A percentile compares a stretch with the other conserved stretches of the same genome.
These are phyloP conservation scores for Nematopogon swammerdamellus DNA, from an alignment of 2,888 invertebrate genomes.

Conservation along the genomic window DNA sequence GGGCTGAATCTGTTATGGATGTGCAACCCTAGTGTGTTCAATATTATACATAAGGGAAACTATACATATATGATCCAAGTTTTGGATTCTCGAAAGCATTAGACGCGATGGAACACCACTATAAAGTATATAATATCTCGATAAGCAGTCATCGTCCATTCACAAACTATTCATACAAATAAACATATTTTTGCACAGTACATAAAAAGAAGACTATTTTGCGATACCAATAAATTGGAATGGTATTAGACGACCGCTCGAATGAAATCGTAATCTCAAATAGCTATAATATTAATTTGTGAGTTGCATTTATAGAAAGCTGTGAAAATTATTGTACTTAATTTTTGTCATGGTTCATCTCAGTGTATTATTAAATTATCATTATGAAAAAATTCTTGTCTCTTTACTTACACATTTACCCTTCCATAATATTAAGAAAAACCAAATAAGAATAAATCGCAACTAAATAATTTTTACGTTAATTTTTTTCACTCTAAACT, in stretches of 20 bases:
- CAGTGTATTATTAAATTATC: conserved; percentile 41
- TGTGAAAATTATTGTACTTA: conserved; percentile 49
- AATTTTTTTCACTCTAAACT: too few relatives aligned
- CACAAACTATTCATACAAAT: neutral
- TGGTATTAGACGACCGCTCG: neutral
- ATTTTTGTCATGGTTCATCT: conserved; percentile 44
- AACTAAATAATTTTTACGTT: too few relatives aligned
- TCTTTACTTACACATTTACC: too few relatives aligned
- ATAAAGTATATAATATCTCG: too few relatives aligned
- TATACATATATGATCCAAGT: too few relatives aligned
- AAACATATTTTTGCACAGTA: neutral
- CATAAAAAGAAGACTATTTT: neutral
- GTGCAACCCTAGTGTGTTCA: too few relatives aligned
- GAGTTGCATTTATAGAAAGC: conserved; percentile 36
- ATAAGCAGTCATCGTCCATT: neutral
- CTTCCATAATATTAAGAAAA: too few relatives aligned
- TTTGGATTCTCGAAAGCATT: too few relatives aligned
- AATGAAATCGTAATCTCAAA: neutral
- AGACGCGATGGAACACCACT: too few relatives aligned
- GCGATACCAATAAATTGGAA: neutral
- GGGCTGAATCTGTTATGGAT: too few relatives aligned
- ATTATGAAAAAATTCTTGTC: conserved; percentile 11
- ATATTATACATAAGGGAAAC: too few relatives aligned
- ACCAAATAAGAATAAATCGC: too few relatives aligned
- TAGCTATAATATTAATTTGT: neutral